A percentile compares a stretch with the other conserved stretches of the same genome.
These are phyloP conservation scores for Phaonia tiefii DNA, from an alignment of 2,888 invertebrate species.

Conservation along the genomic window DNA sequence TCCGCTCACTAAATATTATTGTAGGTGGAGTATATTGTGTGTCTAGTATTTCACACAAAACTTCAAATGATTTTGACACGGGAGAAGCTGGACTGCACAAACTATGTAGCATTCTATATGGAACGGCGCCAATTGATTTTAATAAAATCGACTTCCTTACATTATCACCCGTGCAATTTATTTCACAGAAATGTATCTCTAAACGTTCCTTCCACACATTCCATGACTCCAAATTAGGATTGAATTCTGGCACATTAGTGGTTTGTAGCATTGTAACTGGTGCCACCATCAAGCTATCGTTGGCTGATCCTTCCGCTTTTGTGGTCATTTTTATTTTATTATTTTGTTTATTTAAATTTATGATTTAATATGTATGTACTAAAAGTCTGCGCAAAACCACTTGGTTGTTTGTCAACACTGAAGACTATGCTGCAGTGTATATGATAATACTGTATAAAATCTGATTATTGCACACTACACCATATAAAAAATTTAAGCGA, in stretches of 20 bases:
- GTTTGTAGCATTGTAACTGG: constrained; percentile 25
- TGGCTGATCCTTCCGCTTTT: too few relatives aligned
- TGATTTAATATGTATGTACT: too few relatives aligned
- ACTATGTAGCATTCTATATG: constrained; percentile 11
- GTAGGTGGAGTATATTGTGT: too few relatives aligned
- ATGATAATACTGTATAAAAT: constrained; percentile 17
- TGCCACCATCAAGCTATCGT: too few relatives aligned
- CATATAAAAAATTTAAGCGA: constrained; percentile 32
- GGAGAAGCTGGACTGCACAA: constrained; percentile 37
- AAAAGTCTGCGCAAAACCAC: too few relatives aligned
- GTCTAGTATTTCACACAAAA: constrained; percentile 33
- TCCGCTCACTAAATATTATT: too few relatives aligned
- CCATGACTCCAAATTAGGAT: constrained; percentile 31
- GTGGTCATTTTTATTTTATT: too few relatives aligned
- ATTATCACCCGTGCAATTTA: constrained; percentile 32
- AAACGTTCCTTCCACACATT: constrained; percentile 29
- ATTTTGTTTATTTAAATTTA: too few relatives aligned
- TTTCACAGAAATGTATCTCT: constrained; percentile 42
- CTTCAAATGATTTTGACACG: constrained; percentile 19
- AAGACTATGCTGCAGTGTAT: too few relatives aligned
- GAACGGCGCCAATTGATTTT: constrained; percentile 38
- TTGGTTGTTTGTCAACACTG: too few relatives aligned
- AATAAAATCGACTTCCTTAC: constrained; percentile 40
- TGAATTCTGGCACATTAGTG: constrained; percentile 21
- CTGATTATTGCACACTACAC: constrained; percentile 32